Percentiles rank a stretch among this genome's conserved stretches.
phyloP scores from a whole-genome alignment of 2,113 vertebrate species.

The Cryptomyrus ogoouensis region DNA sequence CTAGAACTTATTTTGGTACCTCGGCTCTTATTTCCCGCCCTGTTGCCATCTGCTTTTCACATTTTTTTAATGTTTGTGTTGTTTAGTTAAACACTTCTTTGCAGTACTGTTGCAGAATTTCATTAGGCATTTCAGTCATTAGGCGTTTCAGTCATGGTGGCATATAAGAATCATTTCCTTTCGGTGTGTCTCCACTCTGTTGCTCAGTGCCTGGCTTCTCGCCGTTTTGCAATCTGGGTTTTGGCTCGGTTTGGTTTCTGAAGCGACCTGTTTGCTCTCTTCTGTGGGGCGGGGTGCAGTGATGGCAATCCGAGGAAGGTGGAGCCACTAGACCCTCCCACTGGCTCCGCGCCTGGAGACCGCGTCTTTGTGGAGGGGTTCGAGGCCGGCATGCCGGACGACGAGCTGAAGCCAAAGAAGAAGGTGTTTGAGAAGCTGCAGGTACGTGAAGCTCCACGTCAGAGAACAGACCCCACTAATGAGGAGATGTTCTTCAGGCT shows the following conservation, averaged over 20 bases:
- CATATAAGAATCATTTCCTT: neutral
- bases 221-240: neutral
- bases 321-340: conserved; percentile 84
- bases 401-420: conserved; percentile 91
- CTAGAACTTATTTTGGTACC: neutral
- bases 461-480: neutral
- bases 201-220: neutral
- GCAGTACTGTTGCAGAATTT: neutral
- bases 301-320: conserved; percentile 69
- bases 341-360: conserved; percentile 76
- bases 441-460: conserved; percentile 49
- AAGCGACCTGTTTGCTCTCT: neutral
- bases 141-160: neutral
- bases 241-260: neutral
- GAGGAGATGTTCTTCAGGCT: neutral
- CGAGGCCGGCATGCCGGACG: conserved; percentile 72
- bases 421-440: conserved; percentile 95
- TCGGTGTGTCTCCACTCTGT: neutral
- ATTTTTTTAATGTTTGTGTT: neutral
- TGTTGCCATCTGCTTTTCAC: neutral
- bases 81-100: neutral
- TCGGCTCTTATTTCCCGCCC: neutral
- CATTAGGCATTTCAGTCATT: neutral
- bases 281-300: conserved; percentile 47
- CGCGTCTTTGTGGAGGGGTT: conserved; percentile 82